Evolutionary conservation across 1,140 invertebrate genomes (phyloP), one percentile per base, ranked within the genome.

Genomic region (Tetragonula clypearis): DNA sequence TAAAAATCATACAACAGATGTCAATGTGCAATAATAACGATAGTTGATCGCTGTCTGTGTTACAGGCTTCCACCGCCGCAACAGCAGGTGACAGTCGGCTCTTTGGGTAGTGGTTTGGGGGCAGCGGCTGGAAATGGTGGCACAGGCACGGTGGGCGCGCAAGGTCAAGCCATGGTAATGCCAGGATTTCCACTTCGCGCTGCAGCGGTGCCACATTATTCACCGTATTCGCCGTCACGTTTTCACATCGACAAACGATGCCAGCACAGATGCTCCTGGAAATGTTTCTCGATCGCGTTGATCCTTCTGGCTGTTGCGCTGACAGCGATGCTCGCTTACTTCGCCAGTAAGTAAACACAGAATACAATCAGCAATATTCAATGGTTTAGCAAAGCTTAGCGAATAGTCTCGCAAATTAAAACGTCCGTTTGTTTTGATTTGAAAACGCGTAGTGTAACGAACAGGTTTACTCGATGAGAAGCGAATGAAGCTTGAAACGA

Each of bases 191-290:
- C 97, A 12, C 95, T 97, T 88, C 95, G 97, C 88, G 96, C 96
- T 82, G 96, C 97, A 86, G 96, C 96, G 77, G 96, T 97, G 89
- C 96, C 97, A 74, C 96, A 97, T 91, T 97, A 98, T 95, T 96
- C 97, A 89, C 96, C 97, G 88, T 98, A 97, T 95, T 98, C 98
- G 87, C 97, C 97, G 92, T 98, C 98, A 87, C 97, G 98, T 93
- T 98, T 99, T 95, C 97, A 98, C 95, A 98, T 99, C 95, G 98
- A 98, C 95, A 98, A 99, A 95, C 96, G 98, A 85, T 98, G 98
- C 95, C 97, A 98, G 92, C 97, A 98, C 92, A 96, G 97, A 86
- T 99, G 98, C 96, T 98, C 98, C 91, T 99, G 98, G 98, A 98
- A 98, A 95, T 99, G 98, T 95, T 85, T 98, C 93, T 98, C 98